Conservation (phyloP, 2,113 vertebrate species). For the Myotis lucifugus region DNA sequence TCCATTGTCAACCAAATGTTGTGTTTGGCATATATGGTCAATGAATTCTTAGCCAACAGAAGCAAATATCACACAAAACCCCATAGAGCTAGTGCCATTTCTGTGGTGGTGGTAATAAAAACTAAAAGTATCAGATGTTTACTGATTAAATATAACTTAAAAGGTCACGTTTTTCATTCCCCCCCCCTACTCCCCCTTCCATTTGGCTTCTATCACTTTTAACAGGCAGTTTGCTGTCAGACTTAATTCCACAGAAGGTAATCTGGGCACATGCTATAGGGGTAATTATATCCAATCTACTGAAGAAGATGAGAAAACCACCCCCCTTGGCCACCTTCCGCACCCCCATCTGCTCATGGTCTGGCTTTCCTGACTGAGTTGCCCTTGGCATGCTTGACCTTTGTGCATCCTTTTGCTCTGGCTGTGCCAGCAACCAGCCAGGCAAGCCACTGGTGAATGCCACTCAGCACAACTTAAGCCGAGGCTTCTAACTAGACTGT, state of each 20-base stretch:
- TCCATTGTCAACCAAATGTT: not conserved
- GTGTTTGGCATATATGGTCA: not conserved
- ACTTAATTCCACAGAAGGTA: conserved; percentile 54
- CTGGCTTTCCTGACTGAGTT: conserved; percentile 45
- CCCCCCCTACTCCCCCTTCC: not conserved
- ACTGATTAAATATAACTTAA: conserved; percentile 34
- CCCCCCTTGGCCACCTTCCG: not conserved
- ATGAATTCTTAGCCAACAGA: not conserved
- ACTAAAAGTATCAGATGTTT: conserved; percentile 10
- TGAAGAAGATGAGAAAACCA: conserved; percentile 28
- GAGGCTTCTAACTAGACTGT: conserved; percentile 29
- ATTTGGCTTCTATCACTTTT: conserved; percentile 38
- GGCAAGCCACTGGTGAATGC: conserved; percentile 16
- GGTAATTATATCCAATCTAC: conserved; percentile 54
- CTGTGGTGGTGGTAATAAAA: not conserved
- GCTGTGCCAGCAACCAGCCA: not conserved
- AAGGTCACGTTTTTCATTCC: conserved; percentile 35
- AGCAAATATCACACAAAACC: conserved; percentile 18
- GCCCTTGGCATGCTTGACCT: conserved; percentile 37
- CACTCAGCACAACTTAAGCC: conserved; percentile 44
- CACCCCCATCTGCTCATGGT: conserved; percentile 34
- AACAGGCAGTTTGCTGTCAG: conserved; percentile 56
- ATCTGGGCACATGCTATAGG: conserved; percentile 52
- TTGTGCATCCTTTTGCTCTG: not conserved
- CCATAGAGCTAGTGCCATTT: not conserved